These are phyloP conservation scores for Anticlea derivata DNA, from an alignment of 2,888 invertebrate species.

Conservation along the genomic window DNA sequence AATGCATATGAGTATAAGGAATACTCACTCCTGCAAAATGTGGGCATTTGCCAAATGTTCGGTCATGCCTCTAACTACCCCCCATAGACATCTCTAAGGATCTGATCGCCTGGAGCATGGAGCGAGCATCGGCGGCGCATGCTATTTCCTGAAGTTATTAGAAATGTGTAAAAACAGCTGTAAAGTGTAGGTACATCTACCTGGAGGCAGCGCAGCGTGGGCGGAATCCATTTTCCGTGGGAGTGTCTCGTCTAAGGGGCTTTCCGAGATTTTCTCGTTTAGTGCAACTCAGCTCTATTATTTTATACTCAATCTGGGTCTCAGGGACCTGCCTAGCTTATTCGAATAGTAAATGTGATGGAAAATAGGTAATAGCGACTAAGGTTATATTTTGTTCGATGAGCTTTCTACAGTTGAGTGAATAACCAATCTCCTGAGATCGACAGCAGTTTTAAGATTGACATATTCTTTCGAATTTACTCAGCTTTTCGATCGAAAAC, in stretches of 20 bases:
- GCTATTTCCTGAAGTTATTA: too few species aligned
- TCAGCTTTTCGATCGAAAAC: too few species aligned
- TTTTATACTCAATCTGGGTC: constrained; percentile 22
- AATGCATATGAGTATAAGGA: neutral
- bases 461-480: too few species aligned
- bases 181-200: constrained; percentile 18
- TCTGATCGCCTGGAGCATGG: too few species aligned
- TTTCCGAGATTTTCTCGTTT: constrained; percentile 32
- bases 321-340: constrained; percentile 13
- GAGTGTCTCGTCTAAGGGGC: constrained; percentile 25
- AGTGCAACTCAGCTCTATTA: constrained; percentile 30
- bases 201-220: constrained; percentile 24
- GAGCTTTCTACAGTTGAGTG: constrained; percentile 12
- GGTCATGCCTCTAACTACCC: too few species aligned
- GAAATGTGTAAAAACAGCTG: constrained; percentile 1
- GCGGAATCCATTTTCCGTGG: constrained; percentile 28
- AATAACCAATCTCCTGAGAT: constrained; percentile 1
- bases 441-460: too few species aligned
- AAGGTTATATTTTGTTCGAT: constrained; percentile 32
- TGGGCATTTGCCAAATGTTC: too few species aligned
- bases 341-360: constrained; percentile 19
- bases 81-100: too few species aligned
- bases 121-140: too few species aligned
- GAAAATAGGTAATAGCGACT: constrained; percentile 39
- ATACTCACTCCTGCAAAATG: too few species aligned